Conservation (phyloP, 1,140 invertebrate genomes). For the Procambarus clarkii region DNA sequence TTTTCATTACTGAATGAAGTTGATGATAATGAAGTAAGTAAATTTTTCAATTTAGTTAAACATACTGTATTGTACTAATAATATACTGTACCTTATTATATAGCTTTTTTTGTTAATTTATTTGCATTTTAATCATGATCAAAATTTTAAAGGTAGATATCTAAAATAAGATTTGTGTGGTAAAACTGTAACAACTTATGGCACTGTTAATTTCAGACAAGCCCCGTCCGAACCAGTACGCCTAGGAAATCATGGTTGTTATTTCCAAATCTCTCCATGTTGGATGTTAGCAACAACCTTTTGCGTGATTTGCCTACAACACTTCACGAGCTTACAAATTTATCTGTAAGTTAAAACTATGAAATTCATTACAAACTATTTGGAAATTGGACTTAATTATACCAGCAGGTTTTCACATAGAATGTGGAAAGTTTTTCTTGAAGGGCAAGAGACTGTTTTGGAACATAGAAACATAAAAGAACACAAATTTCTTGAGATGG, state of each 20-base stretch:
- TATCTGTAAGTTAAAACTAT: slow-evolving; percentile 83
- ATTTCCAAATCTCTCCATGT: slow-evolving; percentile 95
- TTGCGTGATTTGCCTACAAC: slow-evolving; percentile 87
- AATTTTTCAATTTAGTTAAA: not conserved
- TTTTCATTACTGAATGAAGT: slow-evolving; percentile 47
- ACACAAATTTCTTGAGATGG: too few species aligned
- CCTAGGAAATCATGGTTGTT: slow-evolving; percentile 81
- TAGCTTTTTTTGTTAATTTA: not conserved
- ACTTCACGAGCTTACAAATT: slow-evolving; percentile 89
- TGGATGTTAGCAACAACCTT: slow-evolving; percentile 94
- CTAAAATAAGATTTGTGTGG: not conserved
- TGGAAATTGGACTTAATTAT: too few species aligned
- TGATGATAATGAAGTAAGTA: slow-evolving; percentile 65
- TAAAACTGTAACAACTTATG: not conserved
- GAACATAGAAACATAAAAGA: too few species aligned
- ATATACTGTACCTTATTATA: not conserved
- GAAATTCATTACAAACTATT: too few species aligned
- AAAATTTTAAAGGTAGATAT: not conserved
- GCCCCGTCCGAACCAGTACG: slow-evolving; percentile 90
- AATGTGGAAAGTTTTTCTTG: too few species aligned
- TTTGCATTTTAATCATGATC: not conserved
- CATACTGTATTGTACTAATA: not conserved
- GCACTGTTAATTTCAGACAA: slow-evolving; percentile 79
- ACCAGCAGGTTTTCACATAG: too few species aligned
- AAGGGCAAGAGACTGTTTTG: too few species aligned